Evolutionary conservation across 2,113 vertebrate species (phyloP).

Genomic region (Vimba vimba): DNA sequence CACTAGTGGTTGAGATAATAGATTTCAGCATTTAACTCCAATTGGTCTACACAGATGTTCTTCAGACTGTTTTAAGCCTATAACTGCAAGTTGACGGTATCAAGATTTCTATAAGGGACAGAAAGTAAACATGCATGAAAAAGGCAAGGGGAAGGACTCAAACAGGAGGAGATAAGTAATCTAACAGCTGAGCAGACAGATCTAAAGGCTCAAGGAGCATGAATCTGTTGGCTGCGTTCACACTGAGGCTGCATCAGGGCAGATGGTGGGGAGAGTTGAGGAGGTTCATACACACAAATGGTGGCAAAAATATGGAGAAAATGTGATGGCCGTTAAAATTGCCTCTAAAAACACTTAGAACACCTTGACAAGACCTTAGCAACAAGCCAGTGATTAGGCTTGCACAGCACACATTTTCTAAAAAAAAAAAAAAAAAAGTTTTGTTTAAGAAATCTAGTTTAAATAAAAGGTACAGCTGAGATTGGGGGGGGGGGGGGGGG

Average conservation of each 20-base stretch:
- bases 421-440: no score
- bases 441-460: no score
- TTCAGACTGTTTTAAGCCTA: background rate
- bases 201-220: background rate
- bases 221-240: background rate
- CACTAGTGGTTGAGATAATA: background rate
- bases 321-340: background rate
- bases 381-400: background rate
- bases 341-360: background rate
- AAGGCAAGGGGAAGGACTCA: background rate
- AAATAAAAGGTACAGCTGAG: no score
- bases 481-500: no score
- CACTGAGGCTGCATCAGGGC: constrained; percentile 23
- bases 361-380: background rate
- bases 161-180: constrained; percentile 5
- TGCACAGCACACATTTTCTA: background rate
- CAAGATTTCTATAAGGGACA: constrained; percentile 3
- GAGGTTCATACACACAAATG: background rate
- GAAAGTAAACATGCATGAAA: constrained; percentile 21
- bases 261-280: constrained; percentile 24
- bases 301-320: background rate
- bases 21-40: background rate
- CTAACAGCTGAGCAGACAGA: constrained; percentile 18
- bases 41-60: background rate
- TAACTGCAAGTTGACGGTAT: background rate